Evolutionary conservation across 2,888 invertebrate genomes (phyloP).

Genomic region (Epinotia nisella): DNA sequence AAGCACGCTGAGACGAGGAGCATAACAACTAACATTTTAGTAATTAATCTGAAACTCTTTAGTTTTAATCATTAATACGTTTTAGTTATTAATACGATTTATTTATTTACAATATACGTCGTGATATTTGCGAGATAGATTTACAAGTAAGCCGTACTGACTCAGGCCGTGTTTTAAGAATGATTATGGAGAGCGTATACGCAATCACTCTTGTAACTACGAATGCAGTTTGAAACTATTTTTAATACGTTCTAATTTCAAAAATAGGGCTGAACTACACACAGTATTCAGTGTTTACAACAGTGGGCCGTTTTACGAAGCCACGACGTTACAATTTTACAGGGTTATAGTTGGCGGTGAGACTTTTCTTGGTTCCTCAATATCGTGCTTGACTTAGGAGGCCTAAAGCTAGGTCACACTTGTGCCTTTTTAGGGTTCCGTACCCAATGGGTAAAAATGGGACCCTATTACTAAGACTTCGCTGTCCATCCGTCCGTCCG

Average conservation of each 20-base stretch:
- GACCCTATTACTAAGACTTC: no score
- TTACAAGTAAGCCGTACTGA: constrained; percentile 11
- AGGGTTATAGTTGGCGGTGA: no score
- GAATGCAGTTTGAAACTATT: not conserved
- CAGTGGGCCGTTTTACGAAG: no score
- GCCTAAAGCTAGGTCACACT: no score
- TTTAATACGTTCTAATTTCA: not conserved
- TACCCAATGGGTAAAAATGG: no score
- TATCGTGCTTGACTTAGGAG: no score
- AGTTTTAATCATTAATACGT: not conserved
- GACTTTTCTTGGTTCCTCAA: no score
- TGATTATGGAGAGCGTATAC: not conserved
- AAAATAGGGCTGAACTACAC: not conserved
- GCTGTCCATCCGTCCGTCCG: no score
- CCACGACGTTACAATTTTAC: no score
- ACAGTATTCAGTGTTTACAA: no score
- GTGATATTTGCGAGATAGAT: constrained; percentile 5
- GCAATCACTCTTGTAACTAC: not conserved
- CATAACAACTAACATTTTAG: constrained; percentile 8
- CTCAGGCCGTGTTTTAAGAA: constrained; percentile 9
- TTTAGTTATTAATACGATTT: not conserved
- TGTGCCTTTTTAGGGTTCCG: no score
- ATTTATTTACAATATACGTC: constrained; percentile 13
- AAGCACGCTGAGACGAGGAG: constrained; percentile 33
- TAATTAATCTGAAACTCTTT: not conserved